A percentile compares a stretch with the other conserved stretches of the same genome.
These are phyloP conservation scores for Amia ocellicauda DNA, from an alignment of 2,113 vertebrate genomes.

Conservation along the genomic window DNA sequence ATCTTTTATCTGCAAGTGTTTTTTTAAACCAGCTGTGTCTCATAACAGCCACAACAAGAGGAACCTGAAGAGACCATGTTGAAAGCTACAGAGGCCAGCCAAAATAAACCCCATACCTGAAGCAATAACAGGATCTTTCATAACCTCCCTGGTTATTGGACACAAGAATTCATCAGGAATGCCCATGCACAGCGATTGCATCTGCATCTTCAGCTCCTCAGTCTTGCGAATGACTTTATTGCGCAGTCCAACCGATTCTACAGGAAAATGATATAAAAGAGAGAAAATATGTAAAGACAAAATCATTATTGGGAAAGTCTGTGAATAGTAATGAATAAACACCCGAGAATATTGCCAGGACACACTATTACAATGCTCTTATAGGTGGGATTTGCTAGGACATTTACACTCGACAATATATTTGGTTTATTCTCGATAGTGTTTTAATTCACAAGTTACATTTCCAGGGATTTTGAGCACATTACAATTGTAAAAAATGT, in stretches of 20 bases:
- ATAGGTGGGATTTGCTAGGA: no score
- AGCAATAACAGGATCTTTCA: constrained; percentile 82
- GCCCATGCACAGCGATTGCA: constrained; percentile 39
- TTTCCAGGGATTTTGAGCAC: no score
- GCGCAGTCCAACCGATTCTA: constrained; percentile 77
- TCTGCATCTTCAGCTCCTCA: constrained; percentile 65
- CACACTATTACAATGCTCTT: no score
- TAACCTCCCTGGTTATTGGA: constrained; percentile 81
- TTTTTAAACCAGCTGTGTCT: no score
- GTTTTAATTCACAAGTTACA: no score
- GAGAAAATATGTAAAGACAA: not conserved
- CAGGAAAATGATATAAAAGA: constrained; percentile 8
- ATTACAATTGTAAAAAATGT: no score
- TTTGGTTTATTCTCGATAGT: no score
- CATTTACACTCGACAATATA: no score
- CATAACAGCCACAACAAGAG: no score
- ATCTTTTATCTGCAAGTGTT: no score
- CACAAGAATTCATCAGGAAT: constrained; percentile 83
- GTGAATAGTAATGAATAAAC: no score
- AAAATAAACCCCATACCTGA: constrained; percentile 65
- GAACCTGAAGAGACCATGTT: not conserved
- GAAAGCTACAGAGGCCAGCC: not conserved
- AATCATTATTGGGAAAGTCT: not conserved
- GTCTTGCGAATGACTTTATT: constrained; percentile 74
- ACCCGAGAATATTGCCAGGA: no score